phyloP scores from a whole-genome alignment of 2,888 invertebrate species.

The Cecidostiba fungosa region DNA sequence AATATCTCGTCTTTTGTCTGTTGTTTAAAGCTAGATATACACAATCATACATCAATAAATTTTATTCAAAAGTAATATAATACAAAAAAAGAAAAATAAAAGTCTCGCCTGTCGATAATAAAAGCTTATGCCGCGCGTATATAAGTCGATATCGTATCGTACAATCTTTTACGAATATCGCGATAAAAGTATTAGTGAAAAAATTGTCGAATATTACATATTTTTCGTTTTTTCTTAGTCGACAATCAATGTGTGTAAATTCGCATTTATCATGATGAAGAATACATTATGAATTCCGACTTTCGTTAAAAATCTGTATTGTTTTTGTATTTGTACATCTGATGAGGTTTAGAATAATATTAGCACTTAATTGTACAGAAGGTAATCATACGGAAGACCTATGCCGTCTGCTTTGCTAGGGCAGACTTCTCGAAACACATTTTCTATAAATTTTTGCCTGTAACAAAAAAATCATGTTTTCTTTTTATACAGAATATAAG shows the following conservation, averaged over 20 bases:
- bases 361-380: slow-evolving; percentile 75
- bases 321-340: slow-evolving; percentile 75
- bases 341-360: slow-evolving; percentile 74
- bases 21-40: slow-evolving; percentile 46
- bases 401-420: slow-evolving; percentile 88
- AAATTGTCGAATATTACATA: slow-evolving; percentile 24
- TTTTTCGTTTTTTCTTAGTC: slow-evolving; percentile 38
- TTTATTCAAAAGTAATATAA: slow-evolving; percentile 53
- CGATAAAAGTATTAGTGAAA: slow-evolving; percentile 49
- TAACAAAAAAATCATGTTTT: slow-evolving; percentile 74
- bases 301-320: slow-evolving; percentile 71
- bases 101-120: slow-evolving; percentile 33
- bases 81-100: slow-evolving; percentile 47
- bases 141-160: slow-evolving; percentile 46
- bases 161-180: slow-evolving; percentile 42
- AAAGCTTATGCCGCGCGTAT: slow-evolving; percentile 31
- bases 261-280: slow-evolving; percentile 35
- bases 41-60: slow-evolving; percentile 54
- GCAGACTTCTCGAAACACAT: slow-evolving; percentile 90
- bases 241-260: slow-evolving; percentile 47
- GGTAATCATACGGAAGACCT: slow-evolving; percentile 80
- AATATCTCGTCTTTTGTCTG: slow-evolving; percentile 27
- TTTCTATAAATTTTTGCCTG: slow-evolving; percentile 90
- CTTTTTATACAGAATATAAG: neutral
- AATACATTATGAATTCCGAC: slow-evolving; percentile 53